A percentile compares a stretch with the other conserved stretches of the same genome.
These are phyloP conservation scores for Brachyhypopomus gauderio DNA, from an alignment of 2,113 vertebrate genomes.

Conservation along the genomic window DNA sequence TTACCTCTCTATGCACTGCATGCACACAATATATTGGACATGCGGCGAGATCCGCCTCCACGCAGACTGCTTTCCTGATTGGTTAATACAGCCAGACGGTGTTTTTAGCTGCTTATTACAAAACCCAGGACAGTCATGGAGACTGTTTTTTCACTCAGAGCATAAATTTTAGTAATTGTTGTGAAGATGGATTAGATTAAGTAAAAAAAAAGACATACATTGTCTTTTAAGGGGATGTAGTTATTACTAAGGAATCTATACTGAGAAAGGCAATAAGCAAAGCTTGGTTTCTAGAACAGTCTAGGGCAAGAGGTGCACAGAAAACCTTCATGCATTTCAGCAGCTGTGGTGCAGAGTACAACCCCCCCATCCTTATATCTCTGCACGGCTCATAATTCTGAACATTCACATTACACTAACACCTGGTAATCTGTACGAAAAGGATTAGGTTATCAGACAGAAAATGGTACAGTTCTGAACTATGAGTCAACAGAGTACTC, in stretches of 20 bases:
- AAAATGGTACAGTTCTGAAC: background rate
- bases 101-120: too few species aligned
- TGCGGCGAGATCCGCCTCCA: too few species aligned
- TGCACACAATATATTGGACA: too few species aligned
- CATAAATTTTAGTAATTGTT: too few species aligned
- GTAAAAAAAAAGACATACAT: background rate
- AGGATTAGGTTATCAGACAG: background rate
- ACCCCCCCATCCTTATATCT: background rate
- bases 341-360: background rate
- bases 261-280: background rate
- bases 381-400: background rate
- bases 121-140: too few species aligned
- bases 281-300: background rate
- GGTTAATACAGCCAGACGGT: too few species aligned
- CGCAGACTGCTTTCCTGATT: too few species aligned
- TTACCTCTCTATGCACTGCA: too few species aligned
- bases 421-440: background rate
- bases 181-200: too few species aligned
- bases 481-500: background rate
- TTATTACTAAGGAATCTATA: background rate
- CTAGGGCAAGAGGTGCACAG: background rate
- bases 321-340: background rate
- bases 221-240: background rate
- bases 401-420: background rate
- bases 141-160: too few species aligned